Evolutionary conservation across 2,888 invertebrate genomes (phyloP), one percentile per base, ranked within the genome.

Genomic region (Podabrus alpinus): DNA sequence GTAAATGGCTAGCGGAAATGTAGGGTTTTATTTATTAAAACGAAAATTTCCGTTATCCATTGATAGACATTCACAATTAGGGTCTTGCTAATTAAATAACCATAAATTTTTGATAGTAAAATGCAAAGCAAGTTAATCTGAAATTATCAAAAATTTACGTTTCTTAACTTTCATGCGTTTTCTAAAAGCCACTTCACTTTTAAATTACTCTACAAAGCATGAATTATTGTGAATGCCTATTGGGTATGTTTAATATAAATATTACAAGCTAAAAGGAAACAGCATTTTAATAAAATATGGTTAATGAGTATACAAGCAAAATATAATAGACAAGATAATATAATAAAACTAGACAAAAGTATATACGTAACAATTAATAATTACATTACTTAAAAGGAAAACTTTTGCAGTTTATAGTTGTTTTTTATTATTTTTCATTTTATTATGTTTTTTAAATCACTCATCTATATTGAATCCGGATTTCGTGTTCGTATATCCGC

Each of bases 191-290:
- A 29, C 16, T 59, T n/a, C 59, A 45, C 59, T 59, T 71, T 59
- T 59, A n/a, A 15, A 68, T 68, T 45, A 71, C 7, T 45, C 71
- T 71, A 71, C 29, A 66, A 66, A 66, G 66, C 66, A 67, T 21
- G 17, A 62, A 61, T 68, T 45, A 45, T 45, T 72, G 72, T 68
- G 68, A 72, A 72, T 72, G 62, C 24, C 64, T 16, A 62, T 64
- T 59, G 19, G 21, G n/a, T 62, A 64, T 61, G 19, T 62, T 72
- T 45, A 72, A 67, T 24, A 68, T 72, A 62, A 62, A 69, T 64
- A 16, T 68, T 73, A 66, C 24, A 73, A 73, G 73, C 73, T 60
- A 73, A 66, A 66, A 66, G 69, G 73, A 66, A 69, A 69, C 59
- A 73, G 73, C 73, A 66, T 73, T 60, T 73, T 66, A 64, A 19